Percentiles rank a stretch among this genome's conserved stretches.
phyloP scores from a whole-genome alignment of 2,797 vertebrate genomes.

The Lemur catta region DNA sequence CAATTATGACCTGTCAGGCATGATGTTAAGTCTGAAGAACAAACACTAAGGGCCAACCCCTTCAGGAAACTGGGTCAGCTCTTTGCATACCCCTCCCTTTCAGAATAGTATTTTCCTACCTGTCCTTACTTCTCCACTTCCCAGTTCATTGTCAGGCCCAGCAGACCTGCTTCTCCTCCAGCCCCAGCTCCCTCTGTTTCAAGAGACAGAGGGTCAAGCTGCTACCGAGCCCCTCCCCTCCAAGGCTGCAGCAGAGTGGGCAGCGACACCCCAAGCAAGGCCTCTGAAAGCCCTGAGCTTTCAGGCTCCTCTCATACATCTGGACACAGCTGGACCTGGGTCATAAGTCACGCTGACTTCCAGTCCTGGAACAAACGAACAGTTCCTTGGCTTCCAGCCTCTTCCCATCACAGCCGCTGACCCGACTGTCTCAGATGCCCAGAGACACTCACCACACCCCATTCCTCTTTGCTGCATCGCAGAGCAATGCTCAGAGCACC shows the following conservation, averaged over 20 bases:
- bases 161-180: not conserved
- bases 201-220: not conserved
- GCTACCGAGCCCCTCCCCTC: not conserved
- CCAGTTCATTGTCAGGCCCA: not conserved
- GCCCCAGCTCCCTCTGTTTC: not conserved
- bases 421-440: not conserved
- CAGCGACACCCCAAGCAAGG: not conserved
- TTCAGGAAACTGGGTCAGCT: not conserved
- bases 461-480: not conserved
- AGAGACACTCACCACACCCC: not conserved
- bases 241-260: not conserved
- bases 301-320: not conserved
- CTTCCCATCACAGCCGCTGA: not conserved
- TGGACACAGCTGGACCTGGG: not conserved
- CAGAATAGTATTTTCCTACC: not conserved
- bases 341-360: conserved; percentile 23
- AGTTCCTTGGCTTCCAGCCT: not conserved
- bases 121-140: not conserved
- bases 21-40: not conserved
- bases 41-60: not conserved
- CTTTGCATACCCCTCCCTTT: too few relatives aligned
- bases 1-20: not conserved
- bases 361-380: conserved; percentile 26
- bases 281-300: not conserved
- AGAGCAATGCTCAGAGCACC: too few relatives aligned